A percentile compares a stretch with the other conserved stretches of the same genome.
These are phyloP conservation scores for Pangasius krempfi DNA, from an alignment of 2,797 vertebrate species.

Conservation along the genomic window DNA sequence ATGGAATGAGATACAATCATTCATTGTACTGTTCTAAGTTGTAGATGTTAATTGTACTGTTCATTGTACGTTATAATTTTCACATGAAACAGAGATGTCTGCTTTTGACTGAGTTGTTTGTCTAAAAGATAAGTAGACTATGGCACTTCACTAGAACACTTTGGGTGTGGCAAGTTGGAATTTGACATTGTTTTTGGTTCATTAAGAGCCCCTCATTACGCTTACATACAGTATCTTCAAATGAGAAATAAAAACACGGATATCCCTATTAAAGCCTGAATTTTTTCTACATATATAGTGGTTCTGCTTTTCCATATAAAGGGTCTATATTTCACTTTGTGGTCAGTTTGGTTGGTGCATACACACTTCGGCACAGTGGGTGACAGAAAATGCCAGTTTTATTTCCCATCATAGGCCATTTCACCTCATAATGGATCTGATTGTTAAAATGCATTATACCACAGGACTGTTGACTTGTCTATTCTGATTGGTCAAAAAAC, in stretches of 20 bases:
- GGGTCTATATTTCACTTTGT: not conserved
- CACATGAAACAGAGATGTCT: not conserved
- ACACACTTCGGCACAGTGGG: not conserved
- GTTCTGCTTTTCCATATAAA: not conserved
- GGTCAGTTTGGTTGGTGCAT: not conserved
- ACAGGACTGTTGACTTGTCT: not conserved
- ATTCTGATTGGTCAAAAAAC: not conserved
- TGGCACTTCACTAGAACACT: not conserved
- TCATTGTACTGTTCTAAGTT: not conserved
- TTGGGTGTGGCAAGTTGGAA: not conserved
- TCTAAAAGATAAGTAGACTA: not conserved
- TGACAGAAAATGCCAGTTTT: not conserved
- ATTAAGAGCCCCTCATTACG: not conserved
- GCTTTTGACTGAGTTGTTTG: constrained; percentile 25
- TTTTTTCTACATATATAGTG: not conserved
- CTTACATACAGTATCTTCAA: not conserved
- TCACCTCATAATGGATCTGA: not conserved
- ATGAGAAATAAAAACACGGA: not conserved
- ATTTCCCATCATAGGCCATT: not conserved
- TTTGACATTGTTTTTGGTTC: not conserved
- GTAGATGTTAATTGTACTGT: too few species aligned
- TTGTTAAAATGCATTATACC: not conserved
- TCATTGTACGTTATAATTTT: not conserved
- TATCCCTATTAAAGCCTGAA: not conserved
- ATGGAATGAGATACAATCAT: not conserved